Conservation (phyloP, 2,888 invertebrate species). For the Norana najaformis region DNA sequence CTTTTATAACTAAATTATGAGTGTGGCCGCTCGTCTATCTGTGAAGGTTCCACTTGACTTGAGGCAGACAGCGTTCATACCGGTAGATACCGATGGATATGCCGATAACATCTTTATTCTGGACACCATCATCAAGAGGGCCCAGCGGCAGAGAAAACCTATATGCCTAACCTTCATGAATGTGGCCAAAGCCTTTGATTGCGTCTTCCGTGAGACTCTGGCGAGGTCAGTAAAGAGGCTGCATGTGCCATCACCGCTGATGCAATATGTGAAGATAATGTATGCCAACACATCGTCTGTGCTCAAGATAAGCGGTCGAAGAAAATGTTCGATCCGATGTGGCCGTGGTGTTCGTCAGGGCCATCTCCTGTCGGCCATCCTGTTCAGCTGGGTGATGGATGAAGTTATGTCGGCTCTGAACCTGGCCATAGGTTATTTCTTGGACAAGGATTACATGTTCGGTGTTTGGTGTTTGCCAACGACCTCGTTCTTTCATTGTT, state of each 20-base stretch:
- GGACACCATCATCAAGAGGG: not conserved
- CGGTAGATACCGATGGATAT: conserved; percentile 5
- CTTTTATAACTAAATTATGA: not conserved
- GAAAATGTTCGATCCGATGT: not conserved
- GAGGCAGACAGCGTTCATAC: conserved; percentile 2
- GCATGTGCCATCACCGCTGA: not conserved
- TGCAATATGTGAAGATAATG: not conserved
- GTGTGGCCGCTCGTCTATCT: not conserved
- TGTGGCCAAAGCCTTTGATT: not conserved
- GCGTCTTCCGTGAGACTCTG: not conserved
- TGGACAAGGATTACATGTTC: not conserved
- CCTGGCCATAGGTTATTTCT: not conserved
- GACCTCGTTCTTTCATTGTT: conserved; percentile 15
- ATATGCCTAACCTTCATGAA: not conserved
- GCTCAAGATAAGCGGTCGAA: not conserved
- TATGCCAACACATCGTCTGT: not conserved
- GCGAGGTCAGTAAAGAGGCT: not conserved
- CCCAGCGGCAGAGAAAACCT: not conserved
- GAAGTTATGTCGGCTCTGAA: not conserved
- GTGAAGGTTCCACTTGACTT: not conserved
- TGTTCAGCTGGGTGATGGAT: conserved; percentile 25
- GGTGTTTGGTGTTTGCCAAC: not conserved
- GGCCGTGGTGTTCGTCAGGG: conserved; percentile 7
- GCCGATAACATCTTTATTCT: not conserved
- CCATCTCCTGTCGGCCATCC: conserved; percentile 15